Evolutionary conservation across 2,888 invertebrate species (phyloP).

Genomic region (Chrysodeixis includens): DNA sequence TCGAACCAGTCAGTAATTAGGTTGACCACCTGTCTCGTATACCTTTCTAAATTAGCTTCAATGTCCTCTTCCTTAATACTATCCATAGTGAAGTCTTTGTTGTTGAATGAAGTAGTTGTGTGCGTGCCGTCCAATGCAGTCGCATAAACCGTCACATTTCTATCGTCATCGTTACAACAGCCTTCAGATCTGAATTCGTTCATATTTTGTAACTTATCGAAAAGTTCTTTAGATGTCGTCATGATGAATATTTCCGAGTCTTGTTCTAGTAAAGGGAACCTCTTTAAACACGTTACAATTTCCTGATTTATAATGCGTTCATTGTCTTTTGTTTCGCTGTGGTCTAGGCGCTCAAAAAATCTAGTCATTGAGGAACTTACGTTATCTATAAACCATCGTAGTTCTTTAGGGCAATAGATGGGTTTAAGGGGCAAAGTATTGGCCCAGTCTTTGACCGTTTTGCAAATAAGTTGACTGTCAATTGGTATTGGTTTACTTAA

Average conservation of each 20-base stretch:
- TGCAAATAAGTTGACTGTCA: constrained; percentile 14
- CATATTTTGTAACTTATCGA: constrained; percentile 23
- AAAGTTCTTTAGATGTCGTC: constrained; percentile 26
- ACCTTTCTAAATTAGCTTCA: constrained; percentile 55
- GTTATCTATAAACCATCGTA: constrained; percentile 30
- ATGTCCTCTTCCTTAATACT: constrained; percentile 49
- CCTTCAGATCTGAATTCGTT: not conserved
- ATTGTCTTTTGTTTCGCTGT: not conserved
- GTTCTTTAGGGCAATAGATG: constrained; percentile 15
- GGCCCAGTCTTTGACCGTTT: constrained; percentile 36
- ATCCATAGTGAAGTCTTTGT: constrained; percentile 38
- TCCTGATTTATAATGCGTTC: constrained; percentile 18
- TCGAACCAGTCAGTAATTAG: constrained; percentile 74
- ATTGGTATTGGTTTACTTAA: not conserved
- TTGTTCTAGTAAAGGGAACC: constrained; percentile 25
- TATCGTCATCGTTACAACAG: not conserved
- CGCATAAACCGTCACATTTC: constrained; percentile 26
- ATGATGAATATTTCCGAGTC: constrained; percentile 26
- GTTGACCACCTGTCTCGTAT: constrained; percentile 62
- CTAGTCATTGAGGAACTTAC: constrained; percentile 28
- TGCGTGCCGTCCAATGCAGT: constrained; percentile 23
- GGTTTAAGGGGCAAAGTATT: constrained; percentile 27
- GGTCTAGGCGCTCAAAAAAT: constrained; percentile 18
- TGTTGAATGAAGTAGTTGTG: constrained; percentile 1
- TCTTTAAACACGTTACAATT: constrained; percentile 34